Evolutionary conservation across 2,797 vertebrate species (phyloP), one percentile per base, ranked within the genome.

Genomic region (Spheniscus humboldti): DNA sequence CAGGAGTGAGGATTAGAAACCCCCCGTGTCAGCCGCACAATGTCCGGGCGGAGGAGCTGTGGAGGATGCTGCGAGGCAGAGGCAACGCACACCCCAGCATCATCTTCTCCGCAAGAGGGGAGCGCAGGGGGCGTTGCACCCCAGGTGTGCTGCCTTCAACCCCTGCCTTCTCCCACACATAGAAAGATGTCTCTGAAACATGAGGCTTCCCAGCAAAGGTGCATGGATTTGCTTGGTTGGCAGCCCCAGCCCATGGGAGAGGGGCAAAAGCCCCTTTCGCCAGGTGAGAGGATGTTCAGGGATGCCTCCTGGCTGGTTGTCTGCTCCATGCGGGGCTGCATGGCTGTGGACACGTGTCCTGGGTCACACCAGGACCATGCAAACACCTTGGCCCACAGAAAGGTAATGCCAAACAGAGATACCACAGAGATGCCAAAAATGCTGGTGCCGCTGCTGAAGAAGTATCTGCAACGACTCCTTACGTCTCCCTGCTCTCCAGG

Each of bases 1-100:
- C 22, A 59, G 43, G 52, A 94, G 23, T 0, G 31, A 86, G 82
- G 82, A 78, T 90, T 78, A 90, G 76, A 55, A 55, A 6, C 2
- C 27, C n/a, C n/a, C 64, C 0, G 0, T 31, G 69, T 74, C 13
- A 39, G 73, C 72, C 1, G 6, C 80, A 75, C 69, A 48, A 3
- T 17, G 41, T 59, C 63, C 0, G 1, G 66, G 28, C 2, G 1
- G 30, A 64, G 87, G 35, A 76, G 56, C n/a, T 1, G 0, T 2
- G 0, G 39, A 25, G 41, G 66, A 47, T 16, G 60, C 60, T 73
- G 84, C 5, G 1, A 39, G 43, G 75, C 85, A 59, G 85, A 66
- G 63, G 13, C 0, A 1, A 18, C 0, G 6, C 28, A 41, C 47
- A 33, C 11, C 41, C n/a, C 1, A 0, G 39, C 39, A 24, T 63